Evolutionary conservation across 2,113 vertebrate species (phyloP).

Genomic region (Oncorhynchus gorbuscha): DNA sequence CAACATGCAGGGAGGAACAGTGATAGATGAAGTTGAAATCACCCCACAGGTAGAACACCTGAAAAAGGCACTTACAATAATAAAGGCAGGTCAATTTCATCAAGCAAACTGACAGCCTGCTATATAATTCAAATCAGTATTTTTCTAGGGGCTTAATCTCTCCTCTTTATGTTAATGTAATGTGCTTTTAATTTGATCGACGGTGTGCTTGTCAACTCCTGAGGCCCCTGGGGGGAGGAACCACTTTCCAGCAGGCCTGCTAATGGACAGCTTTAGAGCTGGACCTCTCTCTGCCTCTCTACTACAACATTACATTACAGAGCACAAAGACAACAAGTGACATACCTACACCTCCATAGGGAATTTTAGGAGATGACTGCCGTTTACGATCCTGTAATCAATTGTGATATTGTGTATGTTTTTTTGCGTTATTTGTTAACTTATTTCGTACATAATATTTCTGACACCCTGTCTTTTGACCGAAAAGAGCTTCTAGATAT

Average conservation of each 20-base stretch:
- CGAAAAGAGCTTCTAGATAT: too few relatives aligned
- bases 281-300: background rate
- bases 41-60: background rate
- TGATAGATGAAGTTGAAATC: background rate
- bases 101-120: background rate
- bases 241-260: conserved; percentile 20
- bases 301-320: background rate
- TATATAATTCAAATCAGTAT: conserved; percentile 55
- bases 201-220: conserved; percentile 51
- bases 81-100: conserved; percentile 15
- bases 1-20: background rate
- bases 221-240: conserved; percentile 24
- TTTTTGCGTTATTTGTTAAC: too few relatives aligned
- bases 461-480: too few relatives aligned
- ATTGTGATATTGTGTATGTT: too few relatives aligned
- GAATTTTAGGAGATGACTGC: background rate
- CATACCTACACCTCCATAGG: background rate
- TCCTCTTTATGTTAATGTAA: conserved; percentile 58
- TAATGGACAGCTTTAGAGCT: conserved; percentile 22
- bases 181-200: conserved; percentile 67
- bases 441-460: too few relatives aligned
- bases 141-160: conserved; percentile 48
- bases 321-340: background rate
- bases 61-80: conserved; percentile 4
- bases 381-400: too few relatives aligned